A percentile compares a stretch with the other conserved stretches of the same genome.
phyloP scores from a whole-genome alignment of 1,140 invertebrate species.

The Periplaneta americana region DNA sequence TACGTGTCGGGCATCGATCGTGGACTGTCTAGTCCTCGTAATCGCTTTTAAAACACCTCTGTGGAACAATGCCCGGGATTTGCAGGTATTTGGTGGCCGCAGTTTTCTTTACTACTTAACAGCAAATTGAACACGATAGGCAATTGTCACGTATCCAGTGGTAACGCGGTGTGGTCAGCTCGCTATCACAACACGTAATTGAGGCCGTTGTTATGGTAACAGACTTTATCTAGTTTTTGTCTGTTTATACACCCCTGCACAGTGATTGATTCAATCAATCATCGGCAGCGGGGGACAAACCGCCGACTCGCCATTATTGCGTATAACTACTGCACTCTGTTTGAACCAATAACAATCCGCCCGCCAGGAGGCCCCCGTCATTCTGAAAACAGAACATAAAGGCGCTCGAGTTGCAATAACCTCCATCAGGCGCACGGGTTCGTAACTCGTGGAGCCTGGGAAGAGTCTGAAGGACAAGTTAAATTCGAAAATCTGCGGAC shows the following conservation, averaged over 20 bases:
- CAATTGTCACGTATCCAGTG: not conserved
- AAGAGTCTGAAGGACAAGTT: not conserved
- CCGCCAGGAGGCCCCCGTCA: not conserved
- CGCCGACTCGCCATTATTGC: not conserved
- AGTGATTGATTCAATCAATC: not conserved
- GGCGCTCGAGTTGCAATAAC: not conserved
- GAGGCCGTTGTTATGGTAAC: not conserved
- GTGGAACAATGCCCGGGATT: not conserved
- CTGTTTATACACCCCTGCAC: not conserved
- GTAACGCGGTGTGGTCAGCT: no score
- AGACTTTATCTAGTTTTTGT: not conserved
- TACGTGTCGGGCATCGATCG: no score
- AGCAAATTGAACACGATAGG: not conserved
- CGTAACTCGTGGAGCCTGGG: not conserved
- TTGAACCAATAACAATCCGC: not conserved
- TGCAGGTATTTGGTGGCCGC: not conserved
- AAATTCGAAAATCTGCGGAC: not conserved
- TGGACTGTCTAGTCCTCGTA: no score
- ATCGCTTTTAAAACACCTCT: not conserved
- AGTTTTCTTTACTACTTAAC: not conserved
- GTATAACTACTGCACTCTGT: not conserved
- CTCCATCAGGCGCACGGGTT: no score
- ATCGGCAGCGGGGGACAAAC: not conserved
- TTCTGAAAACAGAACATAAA: not conserved
- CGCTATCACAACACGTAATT: not conserved